Evolutionary conservation across 2,888 invertebrate genomes (phyloP).

Genomic region (Agonopterix alstromeriana): DNA sequence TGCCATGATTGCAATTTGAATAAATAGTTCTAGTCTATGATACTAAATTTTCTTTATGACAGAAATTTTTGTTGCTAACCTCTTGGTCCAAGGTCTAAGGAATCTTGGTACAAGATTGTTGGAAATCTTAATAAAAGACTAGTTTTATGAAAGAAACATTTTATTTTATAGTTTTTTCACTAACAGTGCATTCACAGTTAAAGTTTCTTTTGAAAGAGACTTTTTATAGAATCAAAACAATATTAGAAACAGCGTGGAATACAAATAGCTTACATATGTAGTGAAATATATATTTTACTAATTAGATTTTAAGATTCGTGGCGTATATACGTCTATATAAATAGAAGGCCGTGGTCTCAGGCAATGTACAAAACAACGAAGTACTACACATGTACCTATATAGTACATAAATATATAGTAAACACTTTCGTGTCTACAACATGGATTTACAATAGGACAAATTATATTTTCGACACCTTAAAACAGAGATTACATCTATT

Average conservation of each 20-base stretch:
- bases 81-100: too few relatives aligned
- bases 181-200: conserved; percentile 10
- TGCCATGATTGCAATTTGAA: too few relatives aligned
- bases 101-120: too few relatives aligned
- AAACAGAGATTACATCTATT: too few relatives aligned
- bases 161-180: not conserved
- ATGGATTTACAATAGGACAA: not conserved
- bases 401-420: not conserved
- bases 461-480: not conserved
- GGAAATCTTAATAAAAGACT: not conserved
- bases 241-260: conserved; percentile 48
- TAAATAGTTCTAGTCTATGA: too few relatives aligned
- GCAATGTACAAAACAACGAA: conserved; percentile 29
- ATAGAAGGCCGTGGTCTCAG: conserved; percentile 61
- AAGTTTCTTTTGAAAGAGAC: conserved; percentile 1
- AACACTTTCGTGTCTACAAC: not conserved
- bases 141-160: not conserved
- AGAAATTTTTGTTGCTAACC: too few relatives aligned
- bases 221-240: not conserved
- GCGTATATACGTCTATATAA: conserved; percentile 23
- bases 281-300: conserved; percentile 9
- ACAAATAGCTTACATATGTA: conserved; percentile 46
- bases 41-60: too few relatives aligned
- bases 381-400: not conserved
- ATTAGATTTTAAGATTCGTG: conserved; percentile 39